Base-by-base conservation (phyloP, 2,888 invertebrate species). In the Cyaniris semiargus region DNA sequence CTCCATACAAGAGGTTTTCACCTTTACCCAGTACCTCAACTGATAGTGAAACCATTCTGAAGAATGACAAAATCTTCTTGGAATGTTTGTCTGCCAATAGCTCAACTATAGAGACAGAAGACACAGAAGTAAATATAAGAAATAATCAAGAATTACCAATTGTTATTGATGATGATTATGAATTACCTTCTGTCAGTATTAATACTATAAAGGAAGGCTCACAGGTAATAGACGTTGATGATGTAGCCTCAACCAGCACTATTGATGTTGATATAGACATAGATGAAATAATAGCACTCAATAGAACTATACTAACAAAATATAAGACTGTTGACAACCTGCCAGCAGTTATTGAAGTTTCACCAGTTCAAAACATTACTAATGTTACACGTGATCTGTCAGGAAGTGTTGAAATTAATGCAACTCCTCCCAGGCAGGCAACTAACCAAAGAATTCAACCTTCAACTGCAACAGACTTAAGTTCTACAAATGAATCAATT, bases 21-120 rank as follows among this genome's bases (percentile, higher is more conserved):
- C 89, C 89, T 3, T 53, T 85, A 38, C 89, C 89, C 6, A 89
- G 89, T 80, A 89, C 89, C 60, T 89, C 89, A 3, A 85, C 21
- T 78, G 86, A 89, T 76, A 82, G 76, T 76, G 82, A 84, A 66
- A 85, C 83, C 10, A 83, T 89, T 70, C 75, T 81, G 13, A 84
- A 84, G 83, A 89, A 90, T 85, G 88, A 88, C 72, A 77, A 84
- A 76, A 81, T 80, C 18, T 88, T 86, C 44, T 83, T 83, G 82
- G 82, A 87, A 74, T 86, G 87, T 76, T 44, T 75, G 0, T 21
- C n/a, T 58, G 44, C 48, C 21, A 23, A 53, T 31, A 66, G 0
- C 18, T 66, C 66, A 18, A 66, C 1, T 31, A 31, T 66, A 15
- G 66, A 66, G 3, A 31, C 18, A 15, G 66, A 66, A 66, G 18